A percentile compares a stretch with the other conserved stretches of the same genome.
Evolutionary conservation across 2,797 vertebrate species (phyloP).

Genomic region (Passerculus sandwichensis): DNA sequence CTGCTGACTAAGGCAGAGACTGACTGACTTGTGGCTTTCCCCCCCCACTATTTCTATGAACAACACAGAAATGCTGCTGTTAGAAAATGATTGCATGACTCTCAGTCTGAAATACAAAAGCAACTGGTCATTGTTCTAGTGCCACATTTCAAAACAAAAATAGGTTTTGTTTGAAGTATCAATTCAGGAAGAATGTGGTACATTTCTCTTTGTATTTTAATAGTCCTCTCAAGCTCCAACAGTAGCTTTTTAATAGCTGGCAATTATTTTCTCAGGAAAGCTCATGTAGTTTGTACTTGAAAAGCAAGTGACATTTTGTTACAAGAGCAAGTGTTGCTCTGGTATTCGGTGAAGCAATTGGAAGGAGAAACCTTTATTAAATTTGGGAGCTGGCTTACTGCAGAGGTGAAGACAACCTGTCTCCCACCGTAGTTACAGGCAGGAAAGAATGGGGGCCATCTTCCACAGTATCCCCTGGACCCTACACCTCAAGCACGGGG

Average conservation of each 20-base stretch:
- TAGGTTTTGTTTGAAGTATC: slow-evolving; percentile 21
- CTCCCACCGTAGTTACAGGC: neutral
- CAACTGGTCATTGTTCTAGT: neutral
- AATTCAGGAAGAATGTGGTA: neutral
- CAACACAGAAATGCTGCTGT: neutral
- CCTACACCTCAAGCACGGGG: neutral
- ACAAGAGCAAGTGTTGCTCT: neutral
- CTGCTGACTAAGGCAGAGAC: neutral
- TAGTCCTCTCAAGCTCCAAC: neutral
- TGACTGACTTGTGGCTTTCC: neutral
- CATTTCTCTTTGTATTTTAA: slow-evolving; percentile 10
- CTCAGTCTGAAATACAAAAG: neutral
- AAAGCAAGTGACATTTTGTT: slow-evolving; percentile 3
- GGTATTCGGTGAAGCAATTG: neutral
- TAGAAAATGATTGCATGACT: neutral
- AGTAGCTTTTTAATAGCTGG: slow-evolving; percentile 12
- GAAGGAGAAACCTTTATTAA: neutral
- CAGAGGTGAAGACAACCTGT: neutral
- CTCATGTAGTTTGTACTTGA: slow-evolving; percentile 6
- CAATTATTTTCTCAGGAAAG: slow-evolving; percentile 33
- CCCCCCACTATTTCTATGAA: neutral
- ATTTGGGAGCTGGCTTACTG: neutral
- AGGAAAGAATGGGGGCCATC: neutral
- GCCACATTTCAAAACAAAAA: slow-evolving; percentile 29
- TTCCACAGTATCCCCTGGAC: neutral